A percentile compares a stretch with the other conserved stretches of the same genome.
Conservation (phyloP, 1,140 invertebrate species). For the Ceratina calcarata region DNA sequence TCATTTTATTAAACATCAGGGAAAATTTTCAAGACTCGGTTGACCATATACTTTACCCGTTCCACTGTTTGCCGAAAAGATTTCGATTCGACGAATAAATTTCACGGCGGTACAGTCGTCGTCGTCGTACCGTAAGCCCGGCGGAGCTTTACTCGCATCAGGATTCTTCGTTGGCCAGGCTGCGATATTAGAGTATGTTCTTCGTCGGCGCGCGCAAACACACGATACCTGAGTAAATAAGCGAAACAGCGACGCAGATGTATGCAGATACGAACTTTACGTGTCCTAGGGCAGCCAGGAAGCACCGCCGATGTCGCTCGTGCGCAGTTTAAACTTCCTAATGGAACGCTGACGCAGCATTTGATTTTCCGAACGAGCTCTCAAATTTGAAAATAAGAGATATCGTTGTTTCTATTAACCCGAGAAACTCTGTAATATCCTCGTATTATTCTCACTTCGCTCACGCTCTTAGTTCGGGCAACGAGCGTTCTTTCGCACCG, state of each 20-base stretch:
- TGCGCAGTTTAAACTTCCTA: background rate
- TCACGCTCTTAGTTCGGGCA: background rate
- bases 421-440: background rate
- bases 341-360: background rate
- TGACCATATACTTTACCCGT: no score
- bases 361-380: background rate
- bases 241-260: background rate
- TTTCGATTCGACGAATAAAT: background rate
- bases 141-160: background rate
- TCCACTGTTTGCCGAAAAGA: no score
- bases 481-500: background rate
- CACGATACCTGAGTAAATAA: background rate
- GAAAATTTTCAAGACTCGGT: no score
- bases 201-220: background rate
- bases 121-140: background rate
- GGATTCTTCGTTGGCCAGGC: background rate
- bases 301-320: background rate
- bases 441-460: background rate
- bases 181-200: conserved; percentile 3
- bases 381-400: background rate
- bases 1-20: no score
- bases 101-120: background rate
- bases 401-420: background rate
- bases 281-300: background rate
- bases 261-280: conserved; percentile 12